phyloP scores from a whole-genome alignment of 2,797 vertebrate species.

The Pseudochromis fuscus region DNA sequence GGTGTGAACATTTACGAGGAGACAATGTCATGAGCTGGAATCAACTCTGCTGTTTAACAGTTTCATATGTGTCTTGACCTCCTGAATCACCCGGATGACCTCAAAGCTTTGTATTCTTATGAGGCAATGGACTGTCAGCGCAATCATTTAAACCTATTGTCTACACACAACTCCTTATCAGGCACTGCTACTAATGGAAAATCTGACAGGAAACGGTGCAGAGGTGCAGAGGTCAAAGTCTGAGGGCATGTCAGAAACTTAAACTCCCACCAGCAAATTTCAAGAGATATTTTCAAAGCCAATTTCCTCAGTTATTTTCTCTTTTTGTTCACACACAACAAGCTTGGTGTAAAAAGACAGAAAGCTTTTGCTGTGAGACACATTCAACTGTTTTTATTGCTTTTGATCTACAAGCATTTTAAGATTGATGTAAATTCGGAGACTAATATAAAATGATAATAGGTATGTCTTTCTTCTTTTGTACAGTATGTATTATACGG shows the following conservation, averaged over 20 bases:
- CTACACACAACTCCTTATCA: constrained; percentile 70
- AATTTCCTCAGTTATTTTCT: neutral
- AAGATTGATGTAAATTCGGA: constrained; percentile 1
- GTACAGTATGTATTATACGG: constrained; percentile 17
- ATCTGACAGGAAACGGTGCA: constrained; percentile 61
- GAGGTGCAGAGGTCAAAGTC: constrained; percentile 79
- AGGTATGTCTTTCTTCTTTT: constrained; percentile 24
- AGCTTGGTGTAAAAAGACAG: neutral
- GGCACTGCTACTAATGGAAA: constrained; percentile 61
- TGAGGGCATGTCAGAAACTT: constrained; percentile 49
- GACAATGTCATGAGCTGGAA: neutral
- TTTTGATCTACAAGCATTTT: neutral
- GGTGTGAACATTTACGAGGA: neutral
- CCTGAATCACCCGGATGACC: constrained; percentile 29
- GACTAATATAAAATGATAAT: constrained; percentile 8
- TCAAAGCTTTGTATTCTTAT: constrained; percentile 36
- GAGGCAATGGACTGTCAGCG: constrained; percentile 44
- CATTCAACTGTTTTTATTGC: neutral
- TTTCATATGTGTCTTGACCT: constrained; percentile 24
- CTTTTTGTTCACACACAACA: neutral
- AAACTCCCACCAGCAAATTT: constrained; percentile 20
- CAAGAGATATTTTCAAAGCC: too few species aligned
- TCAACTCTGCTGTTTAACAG: constrained; percentile 5
- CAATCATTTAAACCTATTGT: constrained; percentile 50
- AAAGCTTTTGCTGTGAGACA: neutral